These are phyloP conservation scores for Apteryx owenii DNA, from an alignment of 2,113 vertebrate genomes.

Conservation along the genomic window DNA sequence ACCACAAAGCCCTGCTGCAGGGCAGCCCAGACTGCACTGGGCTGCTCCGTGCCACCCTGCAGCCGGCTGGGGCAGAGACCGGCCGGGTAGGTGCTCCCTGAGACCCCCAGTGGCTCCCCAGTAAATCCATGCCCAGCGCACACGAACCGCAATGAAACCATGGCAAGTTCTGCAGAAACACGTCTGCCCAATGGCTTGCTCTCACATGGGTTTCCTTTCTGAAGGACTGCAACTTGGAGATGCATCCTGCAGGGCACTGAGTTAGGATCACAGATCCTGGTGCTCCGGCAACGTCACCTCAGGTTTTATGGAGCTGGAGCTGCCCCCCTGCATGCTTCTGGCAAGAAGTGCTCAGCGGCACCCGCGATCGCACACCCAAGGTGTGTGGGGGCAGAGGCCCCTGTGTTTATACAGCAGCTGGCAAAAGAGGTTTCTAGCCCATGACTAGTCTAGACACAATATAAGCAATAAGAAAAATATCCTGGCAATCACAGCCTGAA, in stretches of 20 bases:
- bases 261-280: neutral
- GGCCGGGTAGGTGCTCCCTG: too few relatives aligned
- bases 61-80: too few relatives aligned
- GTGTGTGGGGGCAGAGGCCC: neutral
- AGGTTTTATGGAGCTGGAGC: neutral
- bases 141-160: too few relatives aligned
- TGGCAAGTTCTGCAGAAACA: too few relatives aligned
- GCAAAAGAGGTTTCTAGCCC: neutral
- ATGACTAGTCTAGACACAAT: neutral
- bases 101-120: too few relatives aligned
- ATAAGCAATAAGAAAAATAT: neutral
- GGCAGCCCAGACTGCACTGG: too few relatives aligned
- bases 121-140: too few relatives aligned
- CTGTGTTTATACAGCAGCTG: neutral
- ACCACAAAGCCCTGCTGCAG: too few relatives aligned
- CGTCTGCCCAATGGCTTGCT: neutral
- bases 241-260: fast-evolving
- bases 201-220: neutral
- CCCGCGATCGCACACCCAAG: neutral
- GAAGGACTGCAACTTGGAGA: neutral
- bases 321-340: neutral
- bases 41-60: too few relatives aligned
- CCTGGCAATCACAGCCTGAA: neutral
- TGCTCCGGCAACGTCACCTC: neutral
- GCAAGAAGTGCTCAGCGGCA: neutral